phyloP scores from a whole-genome alignment of 1,140 invertebrate species.

The Zaprionus africanus region DNA sequence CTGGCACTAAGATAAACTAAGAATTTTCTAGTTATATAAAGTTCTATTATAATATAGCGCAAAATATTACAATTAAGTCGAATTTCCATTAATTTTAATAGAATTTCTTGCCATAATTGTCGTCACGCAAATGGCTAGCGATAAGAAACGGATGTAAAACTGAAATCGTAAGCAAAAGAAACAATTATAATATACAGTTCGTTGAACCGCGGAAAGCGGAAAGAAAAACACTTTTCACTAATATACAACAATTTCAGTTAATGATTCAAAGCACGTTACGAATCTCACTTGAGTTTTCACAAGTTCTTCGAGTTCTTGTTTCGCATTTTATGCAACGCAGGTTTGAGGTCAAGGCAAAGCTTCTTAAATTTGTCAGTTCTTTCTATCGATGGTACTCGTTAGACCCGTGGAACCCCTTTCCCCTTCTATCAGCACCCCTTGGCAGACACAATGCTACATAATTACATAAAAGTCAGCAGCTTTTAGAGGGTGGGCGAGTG shows the following conservation, averaged over 20 bases:
- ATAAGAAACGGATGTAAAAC: slow-evolving; percentile 3
- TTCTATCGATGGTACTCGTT: background rate
- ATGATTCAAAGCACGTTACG: background rate
- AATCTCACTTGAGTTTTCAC: background rate
- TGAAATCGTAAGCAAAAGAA: background rate
- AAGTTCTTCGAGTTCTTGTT: background rate
- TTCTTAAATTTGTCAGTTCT: slow-evolving; percentile 1
- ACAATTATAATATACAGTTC: background rate
- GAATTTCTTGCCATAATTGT: background rate
- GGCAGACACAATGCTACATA: slow-evolving; percentile 47
- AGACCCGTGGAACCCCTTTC: background rate
- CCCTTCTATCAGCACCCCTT: background rate
- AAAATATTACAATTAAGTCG: background rate
- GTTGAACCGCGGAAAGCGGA: background rate
- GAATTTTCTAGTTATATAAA: background rate
- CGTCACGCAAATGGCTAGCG: background rate
- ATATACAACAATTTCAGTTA: background rate
- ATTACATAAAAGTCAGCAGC: slow-evolving; percentile 53
- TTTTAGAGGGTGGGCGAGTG: background rate
- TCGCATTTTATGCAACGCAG: background rate
- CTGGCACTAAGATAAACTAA: background rate
- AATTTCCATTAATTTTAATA: background rate
- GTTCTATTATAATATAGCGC: background rate
- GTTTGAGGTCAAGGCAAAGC: slow-evolving; percentile 2
- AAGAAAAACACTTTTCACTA: background rate